Conservation (phyloP, 2,113 vertebrate genomes). For the Sturnira hondurensis region DNA sequence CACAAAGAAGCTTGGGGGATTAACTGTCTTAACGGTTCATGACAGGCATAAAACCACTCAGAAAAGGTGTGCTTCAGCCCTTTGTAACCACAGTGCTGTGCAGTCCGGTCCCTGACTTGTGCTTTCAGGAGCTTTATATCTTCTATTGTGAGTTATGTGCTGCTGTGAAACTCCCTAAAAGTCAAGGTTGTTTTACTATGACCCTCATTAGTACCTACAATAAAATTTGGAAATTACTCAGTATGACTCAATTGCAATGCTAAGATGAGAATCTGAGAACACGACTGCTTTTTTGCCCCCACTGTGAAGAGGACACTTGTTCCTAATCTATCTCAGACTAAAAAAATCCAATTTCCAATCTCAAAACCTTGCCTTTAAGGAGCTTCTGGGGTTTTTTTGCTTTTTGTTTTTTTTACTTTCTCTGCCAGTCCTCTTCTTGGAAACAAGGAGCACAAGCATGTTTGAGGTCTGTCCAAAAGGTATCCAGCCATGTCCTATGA, state of each 20-base stretch:
- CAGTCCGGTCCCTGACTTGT: not conserved
- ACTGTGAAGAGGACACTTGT: not conserved
- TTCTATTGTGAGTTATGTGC: not conserved
- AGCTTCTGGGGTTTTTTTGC: too few species aligned
- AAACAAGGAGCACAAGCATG: not conserved
- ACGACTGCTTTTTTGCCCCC: not conserved
- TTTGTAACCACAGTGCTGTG: not conserved
- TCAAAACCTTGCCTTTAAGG: not conserved
- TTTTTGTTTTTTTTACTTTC: not conserved
- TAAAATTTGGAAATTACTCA: conserved; percentile 11
- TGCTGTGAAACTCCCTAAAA: not conserved
- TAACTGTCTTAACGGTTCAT: not conserved
- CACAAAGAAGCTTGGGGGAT: conserved; percentile 9
- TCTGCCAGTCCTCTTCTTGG: not conserved
- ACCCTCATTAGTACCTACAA: not conserved
- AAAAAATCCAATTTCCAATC: not conserved
- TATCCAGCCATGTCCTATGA: too few species aligned
- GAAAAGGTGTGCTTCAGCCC: not conserved
- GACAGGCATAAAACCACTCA: not conserved
- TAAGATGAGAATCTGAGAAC: not conserved
- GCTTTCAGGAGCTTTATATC: not conserved
- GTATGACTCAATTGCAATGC: not conserved
- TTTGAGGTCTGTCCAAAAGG: not conserved
- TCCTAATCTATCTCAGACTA: not conserved
- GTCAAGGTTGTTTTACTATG: conserved; percentile 20